These are phyloP conservation scores for Diadumene lineata DNA, from an alignment of 92 coral and sea anemone genomes.

Conservation along the genomic window DNA sequence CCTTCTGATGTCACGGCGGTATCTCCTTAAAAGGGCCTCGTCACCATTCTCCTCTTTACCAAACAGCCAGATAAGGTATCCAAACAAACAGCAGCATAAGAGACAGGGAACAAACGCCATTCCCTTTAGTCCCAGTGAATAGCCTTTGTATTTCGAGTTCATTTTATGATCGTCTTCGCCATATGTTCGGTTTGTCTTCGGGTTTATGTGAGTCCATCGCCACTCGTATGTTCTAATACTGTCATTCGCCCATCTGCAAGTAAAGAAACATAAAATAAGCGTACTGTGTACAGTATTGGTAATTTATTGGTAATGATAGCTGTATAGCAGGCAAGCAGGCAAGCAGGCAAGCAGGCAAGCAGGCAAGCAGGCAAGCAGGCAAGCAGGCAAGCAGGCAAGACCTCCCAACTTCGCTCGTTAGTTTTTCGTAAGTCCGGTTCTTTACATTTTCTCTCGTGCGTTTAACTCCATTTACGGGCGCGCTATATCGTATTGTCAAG, in stretches of 20 bases:
- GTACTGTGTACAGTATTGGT: no score
- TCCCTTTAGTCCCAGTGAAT: constrained; percentile 66
- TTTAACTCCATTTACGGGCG: no score
- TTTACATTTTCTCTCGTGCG: no score
- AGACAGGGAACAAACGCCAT: constrained; percentile 82
- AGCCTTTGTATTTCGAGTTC: constrained; percentile 81
- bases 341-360: no score
- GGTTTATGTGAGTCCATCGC: constrained; percentile 81
- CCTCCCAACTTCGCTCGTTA: no score
- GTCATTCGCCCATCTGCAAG: constrained; percentile 48
- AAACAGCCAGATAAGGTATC: constrained; percentile 77
- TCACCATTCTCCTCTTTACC: constrained; percentile 87
- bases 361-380: no score
- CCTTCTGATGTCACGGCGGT: constrained; percentile 65
- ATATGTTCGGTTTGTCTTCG: constrained; percentile 73
- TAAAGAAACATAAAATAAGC: no score
- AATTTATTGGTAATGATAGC: no score
- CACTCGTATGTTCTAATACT: constrained; percentile 66
- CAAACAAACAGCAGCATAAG: constrained; percentile 70
- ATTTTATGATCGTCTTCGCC: constrained; percentile 71
- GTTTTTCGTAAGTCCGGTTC: no score
- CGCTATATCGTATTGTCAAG: no score
- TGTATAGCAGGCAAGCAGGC: no score
- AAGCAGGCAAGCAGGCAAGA: no score
- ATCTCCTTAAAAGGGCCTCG: constrained; percentile 73